Evolutionary conservation across 2,797 vertebrate species (phyloP).

Genomic region (Gouania willdenowi): DNA sequence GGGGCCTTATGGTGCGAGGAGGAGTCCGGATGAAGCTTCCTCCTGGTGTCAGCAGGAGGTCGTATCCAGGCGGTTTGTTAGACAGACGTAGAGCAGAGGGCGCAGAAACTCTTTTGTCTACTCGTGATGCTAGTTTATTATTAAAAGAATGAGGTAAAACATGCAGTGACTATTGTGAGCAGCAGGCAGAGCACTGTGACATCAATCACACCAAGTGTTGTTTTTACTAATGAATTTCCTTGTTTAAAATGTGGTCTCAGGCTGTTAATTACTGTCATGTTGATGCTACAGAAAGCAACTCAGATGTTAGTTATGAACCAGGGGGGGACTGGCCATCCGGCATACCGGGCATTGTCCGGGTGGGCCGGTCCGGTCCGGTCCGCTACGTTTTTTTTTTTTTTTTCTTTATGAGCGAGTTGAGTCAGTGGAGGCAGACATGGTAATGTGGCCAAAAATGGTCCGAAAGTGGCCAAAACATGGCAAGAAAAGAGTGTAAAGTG

Average conservation of each 20-base stretch:
- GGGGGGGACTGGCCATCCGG: too few species aligned
- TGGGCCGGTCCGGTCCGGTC: too few species aligned
- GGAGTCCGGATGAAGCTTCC: conserved; percentile 53
- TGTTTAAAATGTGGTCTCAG: conserved; percentile 10
- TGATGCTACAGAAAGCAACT: conserved; percentile 35
- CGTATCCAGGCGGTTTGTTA: conserved; percentile 14
- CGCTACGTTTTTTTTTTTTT: too few species aligned
- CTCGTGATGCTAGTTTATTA: conserved; percentile 55
- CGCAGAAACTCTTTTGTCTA: conserved; percentile 26
- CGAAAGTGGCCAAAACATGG: too few species aligned
- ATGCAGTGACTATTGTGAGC: conserved; percentile 26
- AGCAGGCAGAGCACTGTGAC: conserved; percentile 38
- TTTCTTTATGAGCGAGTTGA: too few species aligned
- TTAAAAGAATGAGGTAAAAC: conserved; percentile 50
- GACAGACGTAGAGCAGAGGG: conserved; percentile 41
- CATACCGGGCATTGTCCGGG: too few species aligned
- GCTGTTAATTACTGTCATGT: conserved; percentile 50
- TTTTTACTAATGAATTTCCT: conserved; percentile 64
- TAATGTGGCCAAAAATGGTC: too few species aligned
- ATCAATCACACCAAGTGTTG: conserved; percentile 48
- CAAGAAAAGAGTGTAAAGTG: too few species aligned
- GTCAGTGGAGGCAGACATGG: too few species aligned
- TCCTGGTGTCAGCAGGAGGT: conserved; percentile 47
- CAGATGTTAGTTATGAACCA: too few species aligned
- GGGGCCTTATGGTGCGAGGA: conserved; percentile 59